Base-by-base conservation (phyloP, 2,888 invertebrate species). In the Watsonalla binaria region DNA sequence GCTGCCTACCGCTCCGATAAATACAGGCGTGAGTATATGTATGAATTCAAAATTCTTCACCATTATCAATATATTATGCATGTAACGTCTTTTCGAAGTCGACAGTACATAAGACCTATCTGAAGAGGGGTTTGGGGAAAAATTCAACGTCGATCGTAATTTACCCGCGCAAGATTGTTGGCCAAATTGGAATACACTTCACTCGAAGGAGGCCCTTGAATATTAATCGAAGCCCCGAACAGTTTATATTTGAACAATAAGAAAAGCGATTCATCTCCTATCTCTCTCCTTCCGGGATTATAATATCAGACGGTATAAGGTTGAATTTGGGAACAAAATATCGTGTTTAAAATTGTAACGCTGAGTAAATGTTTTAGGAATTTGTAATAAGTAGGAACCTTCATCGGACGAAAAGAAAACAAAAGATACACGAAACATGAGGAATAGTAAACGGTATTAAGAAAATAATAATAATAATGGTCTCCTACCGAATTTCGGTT, bases 141-240 rank as follows among this genome's bases (percentile, higher is more conserved):
- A 15, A 49, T 48, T 39, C 15, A 37, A 37, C 39, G 48, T 35
- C 48, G 48, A 13, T 48, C 48, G 48, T 48, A 35, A 35, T 48
- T 49, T 49, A 37, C 48, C 14, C 35, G 13, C 14, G 15, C 37
- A 37, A 49, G 37, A 49, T 49, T 37, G 49, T 49, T 37, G 37
- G 49, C 37, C 9, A 37, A 49, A 49, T 49, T 49, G 49, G 49
- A 37, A 49, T 15, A 49, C 49, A 49, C 49, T 49, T 49, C 37
- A 49, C 14, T 49, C 14, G n/a, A 14, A 14, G 49, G 33, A 35
- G 35, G 9, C 39, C 37, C 49, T 37, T 49, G 49, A 49, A 49
- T 49, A 49, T 49, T 37, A 49, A 49, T 49, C 49, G 49, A 49
- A 9, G 13, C 35, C 48, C 34, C 48, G 34, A 47, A 35, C 4